Conservation (phyloP, 2,888 invertebrate genomes). For the Macroteleia sp. region DNA sequence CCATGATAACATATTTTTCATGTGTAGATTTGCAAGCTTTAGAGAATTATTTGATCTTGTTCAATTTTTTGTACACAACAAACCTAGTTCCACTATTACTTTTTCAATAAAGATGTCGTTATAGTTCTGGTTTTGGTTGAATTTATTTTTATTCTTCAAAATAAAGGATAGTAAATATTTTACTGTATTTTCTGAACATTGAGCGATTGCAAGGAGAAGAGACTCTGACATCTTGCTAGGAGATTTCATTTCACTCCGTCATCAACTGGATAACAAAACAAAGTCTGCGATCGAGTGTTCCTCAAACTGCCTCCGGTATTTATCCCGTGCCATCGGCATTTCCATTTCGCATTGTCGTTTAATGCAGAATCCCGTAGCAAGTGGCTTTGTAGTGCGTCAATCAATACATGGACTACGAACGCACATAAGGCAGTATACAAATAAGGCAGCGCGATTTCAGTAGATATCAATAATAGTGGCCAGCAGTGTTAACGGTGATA, state of each 20-base stretch:
- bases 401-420: conserved; percentile 15
- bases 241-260: neutral
- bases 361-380: conserved; percentile 16
- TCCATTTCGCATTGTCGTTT: conserved; percentile 17
- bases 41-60: too few relatives aligned
- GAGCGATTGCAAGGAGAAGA: too few relatives aligned
- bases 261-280: conserved; percentile 21
- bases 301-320: conserved; percentile 15
- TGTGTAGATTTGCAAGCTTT: too few relatives aligned
- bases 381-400: conserved; percentile 32
- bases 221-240: neutral
- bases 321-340: conserved; percentile 19
- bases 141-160: too few relatives aligned
- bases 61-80: too few relatives aligned
- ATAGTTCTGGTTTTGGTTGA: too few relatives aligned
- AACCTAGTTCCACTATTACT: too few relatives aligned
- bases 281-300: conserved; percentile 20
- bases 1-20: too few relatives aligned
- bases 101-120: too few relatives aligned
- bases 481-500: neutral
- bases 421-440: conserved; percentile 23
- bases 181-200: too few relatives aligned
- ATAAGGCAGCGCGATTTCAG: conserved; percentile 5
- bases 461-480: conserved; percentile 12
- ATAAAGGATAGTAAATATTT: too few relatives aligned